Percentiles rank a stretch among this genome's conserved stretches.
Conservation (phyloP, 2,888 invertebrate species). For the Drosophila anomelani region DNA sequence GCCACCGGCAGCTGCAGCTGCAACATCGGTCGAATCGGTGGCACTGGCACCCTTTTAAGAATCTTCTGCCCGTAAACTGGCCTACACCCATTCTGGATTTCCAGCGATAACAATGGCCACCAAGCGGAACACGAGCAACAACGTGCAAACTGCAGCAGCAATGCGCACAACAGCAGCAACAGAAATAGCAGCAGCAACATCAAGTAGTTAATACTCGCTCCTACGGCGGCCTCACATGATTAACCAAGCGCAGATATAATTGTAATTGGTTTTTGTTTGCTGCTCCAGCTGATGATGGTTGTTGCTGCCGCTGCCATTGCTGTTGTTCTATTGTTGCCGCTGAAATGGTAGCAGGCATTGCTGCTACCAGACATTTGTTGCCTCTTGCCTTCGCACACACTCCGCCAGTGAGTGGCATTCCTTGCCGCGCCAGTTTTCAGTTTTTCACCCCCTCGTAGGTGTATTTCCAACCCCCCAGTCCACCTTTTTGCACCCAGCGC, state of each 20-base stretch:
- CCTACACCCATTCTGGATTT: constrained; percentile 30
- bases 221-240: constrained; percentile 65
- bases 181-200: constrained; percentile 5
- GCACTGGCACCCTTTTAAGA: constrained; percentile 18
- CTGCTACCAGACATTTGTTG: constrained; percentile 28
- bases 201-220: constrained; percentile 30
- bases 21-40: constrained; percentile 9
- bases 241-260: constrained; percentile 81
- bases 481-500: constrained; percentile 17
- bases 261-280: constrained; percentile 68
- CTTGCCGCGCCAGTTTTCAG: constrained; percentile 29
- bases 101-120: constrained; percentile 29
- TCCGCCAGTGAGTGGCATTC: constrained; percentile 41
- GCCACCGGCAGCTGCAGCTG: constrained; percentile 27
- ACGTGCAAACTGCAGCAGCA: constrained; percentile 22
- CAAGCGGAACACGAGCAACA: constrained; percentile 33
- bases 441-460: constrained; percentile 1
- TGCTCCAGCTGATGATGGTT: constrained; percentile 31
- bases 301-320: constrained; percentile 22
- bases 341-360: neutral
- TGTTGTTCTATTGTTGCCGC: constrained; percentile 30
- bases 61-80: constrained; percentile 23
- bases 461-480: neutral
- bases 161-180: constrained; percentile 4
- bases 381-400: constrained; percentile 28